Evolutionary conservation across 2,888 invertebrate species (phyloP).

Genomic region (Cabera pusaria): DNA sequence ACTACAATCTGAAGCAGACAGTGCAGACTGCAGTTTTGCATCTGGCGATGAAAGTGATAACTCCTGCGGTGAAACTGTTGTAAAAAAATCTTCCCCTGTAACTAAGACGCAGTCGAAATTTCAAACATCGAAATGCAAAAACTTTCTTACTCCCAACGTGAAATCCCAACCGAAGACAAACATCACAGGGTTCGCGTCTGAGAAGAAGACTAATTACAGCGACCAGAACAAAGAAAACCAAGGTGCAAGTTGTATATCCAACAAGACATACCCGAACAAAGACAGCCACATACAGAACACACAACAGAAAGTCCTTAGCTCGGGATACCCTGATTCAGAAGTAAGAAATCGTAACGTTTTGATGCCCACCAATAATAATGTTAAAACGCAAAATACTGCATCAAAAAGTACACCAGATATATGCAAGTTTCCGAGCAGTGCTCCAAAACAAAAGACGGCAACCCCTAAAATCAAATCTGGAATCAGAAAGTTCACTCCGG

Average conservation of each 20-base stretch:
- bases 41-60: conserved; percentile 66
- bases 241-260: conserved; percentile 40
- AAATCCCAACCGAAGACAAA: conserved; percentile 44
- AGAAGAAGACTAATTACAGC: conserved; percentile 47
- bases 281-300: conserved; percentile 41
- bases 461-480: conserved; percentile 71
- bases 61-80: conserved; percentile 54
- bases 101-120: conserved; percentile 28
- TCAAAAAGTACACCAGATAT: conserved; percentile 58
- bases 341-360: conserved; percentile 47
- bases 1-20: conserved; percentile 50
- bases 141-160: conserved; percentile 51
- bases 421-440: conserved; percentile 42
- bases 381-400: conserved; percentile 37
- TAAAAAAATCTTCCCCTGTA: conserved; percentile 44
- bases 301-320: conserved; percentile 35
- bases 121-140: conserved; percentile 32
- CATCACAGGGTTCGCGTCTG: conserved; percentile 52
- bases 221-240: conserved; percentile 62
- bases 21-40: conserved; percentile 55
- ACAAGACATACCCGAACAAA: conserved; percentile 51
- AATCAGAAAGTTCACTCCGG: conserved; percentile 64
- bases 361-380: conserved; percentile 47
- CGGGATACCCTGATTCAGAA: conserved; percentile 41
- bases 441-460: conserved; percentile 52